Percentiles rank a stretch among this genome's conserved stretches.
Evolutionary conservation across 1,140 invertebrate genomes (phyloP).

Genomic region (Tetramorium simillimum): DNA sequence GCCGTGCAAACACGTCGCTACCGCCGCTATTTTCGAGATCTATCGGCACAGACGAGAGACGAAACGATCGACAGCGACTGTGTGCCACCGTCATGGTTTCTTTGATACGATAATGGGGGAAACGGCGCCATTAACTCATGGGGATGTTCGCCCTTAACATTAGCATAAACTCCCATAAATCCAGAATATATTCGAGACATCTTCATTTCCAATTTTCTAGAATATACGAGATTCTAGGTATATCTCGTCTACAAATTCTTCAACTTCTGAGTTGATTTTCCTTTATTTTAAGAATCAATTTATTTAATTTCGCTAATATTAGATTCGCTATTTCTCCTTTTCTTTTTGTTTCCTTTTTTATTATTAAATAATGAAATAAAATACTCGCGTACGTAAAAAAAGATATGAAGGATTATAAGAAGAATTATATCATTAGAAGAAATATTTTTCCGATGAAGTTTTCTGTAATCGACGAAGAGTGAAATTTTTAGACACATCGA

Average conservation of each 20-base stretch:
- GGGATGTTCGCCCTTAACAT: neutral
- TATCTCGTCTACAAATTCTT: neutral
- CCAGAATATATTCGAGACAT: neutral
- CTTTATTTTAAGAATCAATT: neutral
- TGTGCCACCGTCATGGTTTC: neutral
- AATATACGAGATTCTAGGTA: neutral
- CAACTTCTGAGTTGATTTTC: too few relatives aligned
- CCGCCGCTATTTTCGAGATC: slow-evolving; percentile 15
- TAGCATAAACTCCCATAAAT: neutral
- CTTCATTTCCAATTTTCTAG: neutral
- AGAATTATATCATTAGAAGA: neutral
- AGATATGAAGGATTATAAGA: neutral
- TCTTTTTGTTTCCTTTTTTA: neutral
- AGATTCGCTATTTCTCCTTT: neutral
- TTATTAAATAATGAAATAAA: neutral
- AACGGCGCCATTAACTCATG: slow-evolving; percentile 15
- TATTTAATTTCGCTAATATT: neutral
- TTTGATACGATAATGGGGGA: slow-evolving; percentile 7
- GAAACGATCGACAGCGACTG: slow-evolving; percentile 55
- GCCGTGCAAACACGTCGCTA: slow-evolving; percentile 64
- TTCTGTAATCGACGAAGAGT: neutral
- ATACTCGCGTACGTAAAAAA: neutral
- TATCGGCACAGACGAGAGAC: slow-evolving; percentile 44
- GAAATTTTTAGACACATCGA: neutral
- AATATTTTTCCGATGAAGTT: neutral